phyloP scores from a whole-genome alignment of 2,113 vertebrate genomes.

The Gymnarchus niloticus region DNA sequence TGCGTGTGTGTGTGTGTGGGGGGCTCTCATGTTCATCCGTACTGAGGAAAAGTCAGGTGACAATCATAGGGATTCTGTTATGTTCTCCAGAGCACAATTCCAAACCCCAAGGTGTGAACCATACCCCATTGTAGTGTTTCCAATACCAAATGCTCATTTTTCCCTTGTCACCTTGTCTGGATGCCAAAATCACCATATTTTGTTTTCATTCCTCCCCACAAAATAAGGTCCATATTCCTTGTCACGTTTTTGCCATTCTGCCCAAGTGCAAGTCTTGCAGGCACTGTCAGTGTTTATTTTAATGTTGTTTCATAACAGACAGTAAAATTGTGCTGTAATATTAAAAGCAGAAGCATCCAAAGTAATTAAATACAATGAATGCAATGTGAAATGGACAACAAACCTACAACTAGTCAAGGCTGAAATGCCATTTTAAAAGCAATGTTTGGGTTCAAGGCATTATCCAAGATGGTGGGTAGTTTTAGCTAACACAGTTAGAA shows the following conservation, averaged over 20 bases:
- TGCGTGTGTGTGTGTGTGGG: background rate
- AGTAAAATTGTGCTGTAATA: background rate
- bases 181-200: background rate
- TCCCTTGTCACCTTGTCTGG: background rate
- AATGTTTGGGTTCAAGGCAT: background rate
- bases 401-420: background rate
- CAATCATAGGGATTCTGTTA: background rate
- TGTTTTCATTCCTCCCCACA: no score
- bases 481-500: background rate
- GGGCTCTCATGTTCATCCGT: background rate
- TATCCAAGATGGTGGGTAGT: background rate
- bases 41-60: background rate
- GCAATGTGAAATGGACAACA: background rate
- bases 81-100: background rate
- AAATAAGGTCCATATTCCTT: background rate
- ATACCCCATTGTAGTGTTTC: background rate
- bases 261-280: no score
- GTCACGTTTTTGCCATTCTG: no score
- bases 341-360: background rate
- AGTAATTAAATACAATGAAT: background rate
- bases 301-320: background rate
- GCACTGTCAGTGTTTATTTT: background rate
- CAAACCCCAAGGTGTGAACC: background rate
- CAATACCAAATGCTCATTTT: background rate
- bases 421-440: background rate